Evolutionary conservation across 2,888 invertebrate genomes (phyloP).

Genomic region (Dusona sp.): DNA sequence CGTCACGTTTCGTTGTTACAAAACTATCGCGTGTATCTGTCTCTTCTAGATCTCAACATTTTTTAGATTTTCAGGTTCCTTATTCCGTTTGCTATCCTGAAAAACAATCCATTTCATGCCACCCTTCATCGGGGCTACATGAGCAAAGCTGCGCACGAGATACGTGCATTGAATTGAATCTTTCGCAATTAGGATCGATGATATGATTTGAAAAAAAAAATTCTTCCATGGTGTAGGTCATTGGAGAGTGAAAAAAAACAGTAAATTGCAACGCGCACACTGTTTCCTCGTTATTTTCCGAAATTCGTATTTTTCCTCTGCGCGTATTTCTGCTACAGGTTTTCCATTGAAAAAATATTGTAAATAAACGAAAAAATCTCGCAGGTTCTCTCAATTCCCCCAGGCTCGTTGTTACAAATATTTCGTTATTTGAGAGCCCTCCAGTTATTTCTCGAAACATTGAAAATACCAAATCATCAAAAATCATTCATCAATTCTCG

Average conservation of each 20-base stretch:
- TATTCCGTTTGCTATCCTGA: neutral
- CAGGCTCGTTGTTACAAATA: neutral
- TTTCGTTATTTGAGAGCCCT: neutral
- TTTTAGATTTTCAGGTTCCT: slow-evolving; percentile 55
- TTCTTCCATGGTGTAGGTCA: neutral
- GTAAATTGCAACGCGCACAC: neutral
- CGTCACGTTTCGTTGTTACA: slow-evolving; percentile 54
- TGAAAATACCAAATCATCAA: neutral
- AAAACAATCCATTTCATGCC: neutral
- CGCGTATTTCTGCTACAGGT: neutral
- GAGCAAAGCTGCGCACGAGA: neutral
- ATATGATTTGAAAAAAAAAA: neutral
- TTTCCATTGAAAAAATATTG: neutral
- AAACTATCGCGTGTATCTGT: slow-evolving; percentile 15
- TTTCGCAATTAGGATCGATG: neutral
- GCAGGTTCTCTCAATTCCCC: neutral
- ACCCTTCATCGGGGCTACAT: too few species aligned
- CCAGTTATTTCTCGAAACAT: neutral
- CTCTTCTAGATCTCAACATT: slow-evolving; percentile 42
- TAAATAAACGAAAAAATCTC: neutral
- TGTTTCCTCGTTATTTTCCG: neutral
- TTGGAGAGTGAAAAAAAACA: neutral
- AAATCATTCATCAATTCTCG: neutral
- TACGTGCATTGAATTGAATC: slow-evolving; percentile 7
- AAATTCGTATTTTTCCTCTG: neutral